Conservation (phyloP, 2,888 invertebrate species). For the Rhaphigaster nebulosa region DNA sequence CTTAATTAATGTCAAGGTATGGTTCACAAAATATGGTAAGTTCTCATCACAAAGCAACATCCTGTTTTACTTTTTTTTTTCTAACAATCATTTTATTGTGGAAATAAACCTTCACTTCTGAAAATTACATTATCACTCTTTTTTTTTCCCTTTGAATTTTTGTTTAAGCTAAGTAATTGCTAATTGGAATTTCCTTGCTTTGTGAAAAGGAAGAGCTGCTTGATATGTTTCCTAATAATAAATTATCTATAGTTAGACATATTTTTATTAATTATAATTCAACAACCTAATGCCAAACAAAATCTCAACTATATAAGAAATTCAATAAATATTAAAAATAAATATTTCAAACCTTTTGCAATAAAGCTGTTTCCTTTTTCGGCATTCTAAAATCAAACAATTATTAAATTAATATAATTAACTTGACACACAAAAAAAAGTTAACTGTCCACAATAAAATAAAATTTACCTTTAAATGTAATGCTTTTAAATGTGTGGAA, state of each 20-base stretch:
- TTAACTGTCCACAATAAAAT: not conserved
- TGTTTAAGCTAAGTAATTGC: not conserved
- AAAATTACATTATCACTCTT: too few species aligned
- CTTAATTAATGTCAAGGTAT: not conserved
- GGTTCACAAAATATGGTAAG: too few species aligned
- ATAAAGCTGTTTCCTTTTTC: not conserved
- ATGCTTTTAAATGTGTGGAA: constrained; percentile 69
- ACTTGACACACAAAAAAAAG: constrained; percentile 64
- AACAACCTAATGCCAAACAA: not conserved
- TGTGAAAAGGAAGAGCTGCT: too few species aligned
- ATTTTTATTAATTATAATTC: not conserved
- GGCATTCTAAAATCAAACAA: constrained; percentile 43
- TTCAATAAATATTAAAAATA: not conserved
- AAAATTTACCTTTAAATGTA: constrained; percentile 66
- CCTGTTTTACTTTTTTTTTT: too few species aligned
- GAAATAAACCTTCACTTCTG: too few species aligned
- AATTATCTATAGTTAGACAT: not conserved
- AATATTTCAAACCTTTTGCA: not conserved
- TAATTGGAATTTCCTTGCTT: not conserved
- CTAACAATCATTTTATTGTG: too few species aligned
- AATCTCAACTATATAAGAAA: not conserved
- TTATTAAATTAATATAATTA: constrained; percentile 5
- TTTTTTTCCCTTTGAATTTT: too few species aligned
- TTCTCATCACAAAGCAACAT: too few species aligned
- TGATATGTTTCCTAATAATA: not conserved